Evolutionary conservation across 2,888 invertebrate species (phyloP).

Genomic region (Rhingia campestris): DNA sequence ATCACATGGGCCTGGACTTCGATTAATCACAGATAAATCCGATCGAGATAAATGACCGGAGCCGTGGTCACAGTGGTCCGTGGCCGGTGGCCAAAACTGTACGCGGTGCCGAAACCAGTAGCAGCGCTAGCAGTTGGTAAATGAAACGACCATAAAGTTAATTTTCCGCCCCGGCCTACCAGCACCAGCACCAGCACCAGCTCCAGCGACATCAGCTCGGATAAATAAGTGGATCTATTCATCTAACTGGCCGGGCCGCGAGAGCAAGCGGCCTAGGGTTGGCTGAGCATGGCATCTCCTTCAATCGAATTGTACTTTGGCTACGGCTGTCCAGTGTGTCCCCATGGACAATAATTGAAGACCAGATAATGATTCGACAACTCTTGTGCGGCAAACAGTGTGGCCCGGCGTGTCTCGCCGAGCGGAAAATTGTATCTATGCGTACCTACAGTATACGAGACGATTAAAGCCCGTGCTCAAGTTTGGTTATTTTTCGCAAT

Average conservation of each 20-base stretch:
- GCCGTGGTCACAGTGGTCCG: constrained; percentile 27
- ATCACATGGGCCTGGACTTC: constrained; percentile 68
- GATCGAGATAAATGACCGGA: constrained; percentile 75
- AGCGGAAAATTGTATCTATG: constrained; percentile 1
- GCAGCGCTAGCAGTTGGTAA: constrained; percentile 48
- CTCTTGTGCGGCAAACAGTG: constrained; percentile 54
- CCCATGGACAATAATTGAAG: constrained; percentile 67
- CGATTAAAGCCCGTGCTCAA: constrained; percentile 54
- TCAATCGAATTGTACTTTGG: constrained; percentile 48
- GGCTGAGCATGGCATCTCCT: constrained; percentile 28
- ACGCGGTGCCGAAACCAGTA: constrained; percentile 50
- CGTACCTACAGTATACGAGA: constrained; percentile 11
- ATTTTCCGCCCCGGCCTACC: constrained; percentile 51
- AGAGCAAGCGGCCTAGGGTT: background rate
- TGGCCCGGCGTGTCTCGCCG: constrained; percentile 43
- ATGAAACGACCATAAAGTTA: constrained; percentile 72
- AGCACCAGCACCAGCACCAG: background rate
- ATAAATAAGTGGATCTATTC: constrained; percentile 70
- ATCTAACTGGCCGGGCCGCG: constrained; percentile 48
- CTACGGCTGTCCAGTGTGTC: constrained; percentile 37
- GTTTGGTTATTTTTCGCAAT: constrained; percentile 70
- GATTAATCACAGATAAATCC: constrained; percentile 76
- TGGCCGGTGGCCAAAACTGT: constrained; percentile 62
- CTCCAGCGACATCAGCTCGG: constrained; percentile 49
- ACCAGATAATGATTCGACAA: constrained; percentile 73